Evolutionary conservation across 2,797 vertebrate genomes (phyloP).

Genomic region (Poeciliopsis turneri): DNA sequence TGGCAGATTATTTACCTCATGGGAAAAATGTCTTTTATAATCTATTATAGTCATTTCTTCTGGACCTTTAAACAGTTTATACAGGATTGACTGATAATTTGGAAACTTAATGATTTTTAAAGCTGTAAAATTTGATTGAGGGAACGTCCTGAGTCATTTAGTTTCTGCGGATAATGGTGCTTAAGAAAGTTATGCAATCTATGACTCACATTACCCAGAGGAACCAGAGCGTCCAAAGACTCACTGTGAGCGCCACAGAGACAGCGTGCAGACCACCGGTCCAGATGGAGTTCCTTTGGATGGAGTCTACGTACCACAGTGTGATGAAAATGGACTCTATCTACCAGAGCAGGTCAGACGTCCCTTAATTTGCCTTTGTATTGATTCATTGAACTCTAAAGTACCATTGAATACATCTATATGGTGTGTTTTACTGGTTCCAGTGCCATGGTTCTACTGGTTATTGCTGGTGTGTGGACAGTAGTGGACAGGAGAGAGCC

Average conservation of each 20-base stretch:
- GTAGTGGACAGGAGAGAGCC: conserved; percentile 75
- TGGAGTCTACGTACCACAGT: conserved; percentile 70
- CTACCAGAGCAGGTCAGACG: conserved; percentile 69
- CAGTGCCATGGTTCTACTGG: conserved; percentile 85
- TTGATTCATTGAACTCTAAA: background rate
- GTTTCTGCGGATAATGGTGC: background rate
- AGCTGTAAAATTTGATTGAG: background rate
- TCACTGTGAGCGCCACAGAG: conserved; percentile 74
- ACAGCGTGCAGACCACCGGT: conserved; percentile 43
- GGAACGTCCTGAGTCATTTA: background rate
- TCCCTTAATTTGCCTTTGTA: background rate
- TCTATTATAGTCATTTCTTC: background rate
- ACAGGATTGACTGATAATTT: background rate
- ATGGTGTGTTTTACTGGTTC: conserved; percentile 40
- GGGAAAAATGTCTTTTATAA: too few species aligned
- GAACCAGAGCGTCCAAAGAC: conserved; percentile 56
- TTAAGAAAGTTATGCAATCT: background rate
- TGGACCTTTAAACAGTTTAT: background rate
- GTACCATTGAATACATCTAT: background rate
- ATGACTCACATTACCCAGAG: background rate
- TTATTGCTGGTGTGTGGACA: conserved; percentile 89
- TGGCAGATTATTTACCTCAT: too few species aligned
- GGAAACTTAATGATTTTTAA: background rate
- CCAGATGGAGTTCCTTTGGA: conserved; percentile 16
- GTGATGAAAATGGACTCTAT: conserved; percentile 79